A percentile compares a stretch with the other conserved stretches of the same genome.
phyloP scores from a whole-genome alignment of 2,888 invertebrate species.

The Mellilla xanthometata region DNA sequence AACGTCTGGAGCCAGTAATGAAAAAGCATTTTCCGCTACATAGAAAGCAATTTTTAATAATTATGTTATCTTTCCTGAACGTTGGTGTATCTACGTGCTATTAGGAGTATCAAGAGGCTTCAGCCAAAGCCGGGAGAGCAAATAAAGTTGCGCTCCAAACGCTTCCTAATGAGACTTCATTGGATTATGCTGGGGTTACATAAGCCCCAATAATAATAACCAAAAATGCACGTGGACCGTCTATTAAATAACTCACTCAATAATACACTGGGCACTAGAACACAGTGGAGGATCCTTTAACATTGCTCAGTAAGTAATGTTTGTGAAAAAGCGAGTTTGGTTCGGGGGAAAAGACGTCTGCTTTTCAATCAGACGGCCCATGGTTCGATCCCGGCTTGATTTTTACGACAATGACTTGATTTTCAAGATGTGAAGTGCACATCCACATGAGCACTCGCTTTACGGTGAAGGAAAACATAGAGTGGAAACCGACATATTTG shows the following conservation, averaged over 20 bases:
- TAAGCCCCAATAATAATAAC: conserved; percentile 78
- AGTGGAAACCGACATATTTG: no score
- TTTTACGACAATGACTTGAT: no score
- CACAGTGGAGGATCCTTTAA: conserved; percentile 21
- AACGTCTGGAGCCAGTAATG: conserved; percentile 19
- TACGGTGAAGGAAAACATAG: no score
- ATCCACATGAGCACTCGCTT: no score
- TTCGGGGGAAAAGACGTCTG: no score
- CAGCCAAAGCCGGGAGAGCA: conserved; percentile 62
- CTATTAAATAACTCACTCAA: conserved; percentile 79
- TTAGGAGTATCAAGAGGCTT: conserved; percentile 69
- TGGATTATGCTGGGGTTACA: conserved; percentile 70
- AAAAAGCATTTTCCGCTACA: conserved; percentile 62
- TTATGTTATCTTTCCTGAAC: conserved; percentile 60
- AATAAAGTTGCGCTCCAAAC: conserved; percentile 74
- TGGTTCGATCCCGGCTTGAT: no score
- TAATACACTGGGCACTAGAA: conserved; percentile 40
- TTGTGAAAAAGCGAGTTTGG: no score
- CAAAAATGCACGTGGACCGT: conserved; percentile 77
- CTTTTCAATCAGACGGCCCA: no score
- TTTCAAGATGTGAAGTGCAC: no score
- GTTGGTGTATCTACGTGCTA: conserved; percentile 67
- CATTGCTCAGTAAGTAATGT: no score
- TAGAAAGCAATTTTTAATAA: conserved; percentile 79
- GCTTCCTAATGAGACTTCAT: conserved; percentile 77